Conservation (phyloP, 1,140 invertebrate species). For the Vollenhovia emeryi region DNA sequence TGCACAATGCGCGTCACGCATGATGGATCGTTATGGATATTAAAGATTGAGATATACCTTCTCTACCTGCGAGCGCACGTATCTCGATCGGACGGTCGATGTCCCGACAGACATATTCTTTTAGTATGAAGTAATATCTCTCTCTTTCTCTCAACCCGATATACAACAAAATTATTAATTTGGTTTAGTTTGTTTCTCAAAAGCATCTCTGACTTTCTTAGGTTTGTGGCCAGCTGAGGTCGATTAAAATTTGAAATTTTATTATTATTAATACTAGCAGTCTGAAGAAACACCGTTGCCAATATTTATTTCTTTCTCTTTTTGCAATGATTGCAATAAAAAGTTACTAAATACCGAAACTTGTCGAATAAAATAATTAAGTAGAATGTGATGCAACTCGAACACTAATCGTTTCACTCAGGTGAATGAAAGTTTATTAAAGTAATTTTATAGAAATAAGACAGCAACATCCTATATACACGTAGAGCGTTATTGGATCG, state of each 20-base stretch:
- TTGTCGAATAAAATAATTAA: not conserved
- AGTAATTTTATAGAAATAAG: not conserved
- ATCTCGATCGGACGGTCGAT: slow-evolving; percentile 4
- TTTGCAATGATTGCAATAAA: not conserved
- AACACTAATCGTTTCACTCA: not conserved
- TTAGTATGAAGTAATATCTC: not conserved
- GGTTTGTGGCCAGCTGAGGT: too few relatives aligned
- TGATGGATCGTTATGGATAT: slow-evolving; percentile 59
- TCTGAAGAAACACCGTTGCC: too few relatives aligned
- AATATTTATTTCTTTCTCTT: too few relatives aligned
- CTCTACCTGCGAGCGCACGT: not conserved
- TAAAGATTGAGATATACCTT: slow-evolving; percentile 57
- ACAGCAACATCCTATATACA: not conserved
- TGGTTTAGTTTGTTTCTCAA: too few relatives aligned
- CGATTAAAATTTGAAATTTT: too few relatives aligned
- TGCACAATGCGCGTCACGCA: slow-evolving; percentile 50
- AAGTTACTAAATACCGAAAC: not conserved
- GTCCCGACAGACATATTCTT: slow-evolving; percentile 3
- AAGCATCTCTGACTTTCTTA: too few relatives aligned
- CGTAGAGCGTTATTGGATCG: not conserved
- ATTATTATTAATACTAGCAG: too few relatives aligned
- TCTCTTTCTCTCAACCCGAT: not conserved
- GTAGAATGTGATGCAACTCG: not conserved
- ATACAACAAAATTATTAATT: too few relatives aligned
- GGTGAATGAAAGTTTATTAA: not conserved